A percentile compares a stretch with the other conserved stretches of the same genome.
phyloP scores from a whole-genome alignment of 2,797 vertebrate genomes.

The Sebastes miniatus region DNA sequence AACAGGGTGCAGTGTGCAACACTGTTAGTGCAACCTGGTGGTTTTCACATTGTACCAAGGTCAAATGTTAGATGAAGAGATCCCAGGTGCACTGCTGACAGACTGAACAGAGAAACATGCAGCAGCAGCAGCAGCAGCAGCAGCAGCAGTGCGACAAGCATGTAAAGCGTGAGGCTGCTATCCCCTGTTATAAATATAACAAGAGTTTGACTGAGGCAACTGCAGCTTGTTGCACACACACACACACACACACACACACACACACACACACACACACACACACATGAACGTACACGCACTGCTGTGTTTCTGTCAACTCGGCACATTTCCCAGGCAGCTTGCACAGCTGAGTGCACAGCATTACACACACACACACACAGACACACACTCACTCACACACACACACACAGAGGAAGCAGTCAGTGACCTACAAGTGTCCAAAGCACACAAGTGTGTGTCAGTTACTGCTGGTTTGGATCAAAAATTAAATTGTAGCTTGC shows the following conservation, averaged over 20 bases:
- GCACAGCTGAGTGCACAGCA: slow-evolving; percentile 74
- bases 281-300: not conserved
- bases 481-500: slow-evolving; percentile 67
- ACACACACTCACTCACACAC: slow-evolving; percentile 22
- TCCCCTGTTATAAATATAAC: slow-evolving; percentile 73
- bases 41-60: slow-evolving; percentile 68
- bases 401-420: slow-evolving; percentile 45
- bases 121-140: slow-evolving; percentile 43
- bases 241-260: slow-evolving; percentile 6
- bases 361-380: slow-evolving; percentile 17
- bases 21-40: slow-evolving; percentile 44
- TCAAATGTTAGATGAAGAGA: slow-evolving; percentile 61
- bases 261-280: slow-evolving; percentile 11
- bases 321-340: slow-evolving; percentile 81
- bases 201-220: slow-evolving; percentile 65
- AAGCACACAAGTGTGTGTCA: slow-evolving; percentile 70
- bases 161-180: slow-evolving; percentile 40
- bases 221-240: slow-evolving; percentile 66
- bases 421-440: slow-evolving; percentile 79
- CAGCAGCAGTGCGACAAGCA: slow-evolving; percentile 47
- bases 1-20: slow-evolving; percentile 30
- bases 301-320: slow-evolving; percentile 80
- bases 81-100: slow-evolving; percentile 54
- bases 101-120: slow-evolving; percentile 35
- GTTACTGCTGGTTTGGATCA: slow-evolving; percentile 69